Evolutionary conservation across 2,888 invertebrate species (phyloP).

Genomic region (Coenonympha glycerion): DNA sequence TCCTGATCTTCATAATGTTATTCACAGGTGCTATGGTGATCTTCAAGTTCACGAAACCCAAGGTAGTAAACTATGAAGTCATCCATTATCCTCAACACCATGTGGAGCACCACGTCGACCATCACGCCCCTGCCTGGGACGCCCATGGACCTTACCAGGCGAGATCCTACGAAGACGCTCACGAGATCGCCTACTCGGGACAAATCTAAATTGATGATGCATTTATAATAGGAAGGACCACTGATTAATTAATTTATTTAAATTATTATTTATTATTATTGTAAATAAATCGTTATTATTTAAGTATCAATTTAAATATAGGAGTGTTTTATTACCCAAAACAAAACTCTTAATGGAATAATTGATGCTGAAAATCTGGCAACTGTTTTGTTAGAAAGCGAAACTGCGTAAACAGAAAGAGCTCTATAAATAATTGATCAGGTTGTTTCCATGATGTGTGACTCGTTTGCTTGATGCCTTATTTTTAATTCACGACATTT

Average conservation of each 20-base stretch:
- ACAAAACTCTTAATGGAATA: not conserved
- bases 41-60: slow-evolving; percentile 91
- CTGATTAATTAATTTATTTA: slow-evolving; percentile 67
- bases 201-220: slow-evolving; percentile 56
- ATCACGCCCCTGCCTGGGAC: slow-evolving; percentile 72
- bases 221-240: slow-evolving; percentile 58
- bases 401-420: not conserved
- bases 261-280: slow-evolving; percentile 66
- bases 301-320: slow-evolving; percentile 56
- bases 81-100: slow-evolving; percentile 86
- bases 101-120: slow-evolving; percentile 81
- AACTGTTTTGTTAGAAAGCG: not conserved
- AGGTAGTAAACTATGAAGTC: slow-evolving; percentile 90
- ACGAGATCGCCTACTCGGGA: slow-evolving; percentile 77
- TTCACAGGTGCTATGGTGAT: slow-evolving; percentile 82
- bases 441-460: not conserved
- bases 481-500: not conserved
- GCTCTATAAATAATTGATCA: slow-evolving; percentile 5
- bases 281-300: slow-evolving; percentile 65
- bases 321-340: slow-evolving; percentile 34
- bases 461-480: not conserved
- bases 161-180: slow-evolving; percentile 73
- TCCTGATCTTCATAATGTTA: slow-evolving; percentile 9
- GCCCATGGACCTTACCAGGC: slow-evolving; percentile 79
- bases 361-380: not conserved